Percentiles rank a stretch among this genome's conserved stretches.
Evolutionary conservation across 1,140 invertebrate genomes (phyloP).

Genomic region (Tetraneura akinire): DNA sequence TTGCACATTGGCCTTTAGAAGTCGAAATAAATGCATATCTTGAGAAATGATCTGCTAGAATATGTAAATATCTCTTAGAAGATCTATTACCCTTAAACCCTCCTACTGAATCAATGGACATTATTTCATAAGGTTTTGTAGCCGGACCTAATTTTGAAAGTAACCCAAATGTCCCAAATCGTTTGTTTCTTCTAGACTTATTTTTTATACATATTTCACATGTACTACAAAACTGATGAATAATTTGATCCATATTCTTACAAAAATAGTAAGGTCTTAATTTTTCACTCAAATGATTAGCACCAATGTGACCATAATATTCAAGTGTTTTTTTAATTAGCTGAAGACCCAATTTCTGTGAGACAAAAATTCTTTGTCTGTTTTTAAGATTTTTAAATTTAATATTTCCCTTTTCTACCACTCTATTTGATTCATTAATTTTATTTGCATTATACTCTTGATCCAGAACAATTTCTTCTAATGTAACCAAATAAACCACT

Average conservation of each 20-base stretch:
- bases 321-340: no score
- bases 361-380: no score
- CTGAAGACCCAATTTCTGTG: no score
- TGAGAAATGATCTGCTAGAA: neutral
- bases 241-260: neutral
- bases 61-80: neutral
- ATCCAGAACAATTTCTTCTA: slow-evolving; percentile 51
- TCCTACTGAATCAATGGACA: neutral
- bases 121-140: neutral
- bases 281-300: no score
- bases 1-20: no score
- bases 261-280: neutral
- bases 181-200: neutral
- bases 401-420: no score
- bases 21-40: no score
- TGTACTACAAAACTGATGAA: neutral
- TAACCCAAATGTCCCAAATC: neutral
- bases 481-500: slow-evolving; percentile 52
- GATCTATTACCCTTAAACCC: neutral
- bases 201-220: slow-evolving; percentile 3
- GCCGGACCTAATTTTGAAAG: no score
- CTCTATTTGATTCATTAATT: no score
- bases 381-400: neutral
- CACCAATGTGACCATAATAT: no score
- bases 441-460: slow-evolving; percentile 22